A percentile compares a stretch with the other conserved stretches of the same genome.
Evolutionary conservation across 2,797 vertebrate genomes (phyloP).

Genomic region (Tinamus major): DNA sequence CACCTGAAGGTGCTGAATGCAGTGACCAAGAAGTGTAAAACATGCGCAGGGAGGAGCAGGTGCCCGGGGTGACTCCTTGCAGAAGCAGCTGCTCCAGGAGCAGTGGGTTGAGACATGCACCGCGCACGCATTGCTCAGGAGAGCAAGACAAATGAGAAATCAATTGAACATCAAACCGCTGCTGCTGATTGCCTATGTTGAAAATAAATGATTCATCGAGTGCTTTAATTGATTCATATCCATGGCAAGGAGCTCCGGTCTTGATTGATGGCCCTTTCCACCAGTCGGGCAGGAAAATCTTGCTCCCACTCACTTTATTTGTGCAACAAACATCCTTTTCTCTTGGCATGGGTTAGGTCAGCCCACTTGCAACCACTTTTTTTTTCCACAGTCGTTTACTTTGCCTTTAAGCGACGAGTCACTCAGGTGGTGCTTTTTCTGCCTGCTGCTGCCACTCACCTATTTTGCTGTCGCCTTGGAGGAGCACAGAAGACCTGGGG

Average conservation of each 20-base stretch:
- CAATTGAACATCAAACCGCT: constrained; percentile 68
- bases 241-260: constrained; percentile 21
- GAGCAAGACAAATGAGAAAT: constrained; percentile 69
- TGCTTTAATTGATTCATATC: constrained; percentile 55
- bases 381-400: constrained; percentile 5
- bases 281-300: constrained; percentile 64
- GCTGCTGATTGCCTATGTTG: constrained; percentile 42
- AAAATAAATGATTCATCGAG: constrained; percentile 66
- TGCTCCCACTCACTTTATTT: constrained; percentile 53
- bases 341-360: background rate
- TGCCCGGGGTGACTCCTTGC: background rate
- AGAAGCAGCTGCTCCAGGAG: constrained; percentile 15
- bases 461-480: background rate
- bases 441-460: background rate
- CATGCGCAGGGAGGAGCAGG: constrained; percentile 25
- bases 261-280: constrained; percentile 45
- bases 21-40: constrained; percentile 1
- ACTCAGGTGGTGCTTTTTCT: background rate
- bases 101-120: background rate
- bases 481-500: background rate
- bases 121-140: constrained; percentile 40
- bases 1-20: background rate
- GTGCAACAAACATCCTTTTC: constrained; percentile 64
- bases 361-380: background rate
- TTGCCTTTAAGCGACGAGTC: constrained; percentile 19